phyloP scores from a whole-genome alignment of 2,888 invertebrate species.

The Acanthosoma haemorrhoidale region DNA sequence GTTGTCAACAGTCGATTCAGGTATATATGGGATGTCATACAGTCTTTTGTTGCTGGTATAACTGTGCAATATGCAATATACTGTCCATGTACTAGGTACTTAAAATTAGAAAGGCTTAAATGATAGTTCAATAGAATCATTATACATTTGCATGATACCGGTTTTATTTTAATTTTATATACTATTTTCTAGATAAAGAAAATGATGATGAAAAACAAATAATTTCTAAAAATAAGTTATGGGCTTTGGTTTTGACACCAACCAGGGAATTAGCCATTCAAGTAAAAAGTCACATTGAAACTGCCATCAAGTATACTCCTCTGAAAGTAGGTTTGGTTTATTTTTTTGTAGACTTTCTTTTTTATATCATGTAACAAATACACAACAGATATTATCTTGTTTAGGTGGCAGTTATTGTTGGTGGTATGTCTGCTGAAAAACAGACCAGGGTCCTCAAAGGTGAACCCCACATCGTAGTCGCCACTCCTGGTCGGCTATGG shows the following conservation, averaged over 20 bases:
- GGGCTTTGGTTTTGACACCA: conserved; percentile 86
- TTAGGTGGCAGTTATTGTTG: conserved; percentile 76
- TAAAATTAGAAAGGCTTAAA: no score
- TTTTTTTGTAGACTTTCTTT: no score
- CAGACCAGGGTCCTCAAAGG: conserved; percentile 80
- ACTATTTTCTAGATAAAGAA: neutral
- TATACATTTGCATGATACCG: neutral
- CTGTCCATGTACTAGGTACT: no score
- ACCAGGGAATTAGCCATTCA: conserved; percentile 95
- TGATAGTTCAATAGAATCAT: neutral
- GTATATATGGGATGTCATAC: neutral
- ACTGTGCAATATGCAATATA: no score
- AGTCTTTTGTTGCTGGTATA: no score
- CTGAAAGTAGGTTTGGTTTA: conserved; percentile 54
- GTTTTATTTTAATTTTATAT: neutral
- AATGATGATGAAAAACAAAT: neutral
- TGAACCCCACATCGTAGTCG: conserved; percentile 86
- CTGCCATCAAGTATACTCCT: conserved; percentile 74
- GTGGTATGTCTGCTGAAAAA: conserved; percentile 90
- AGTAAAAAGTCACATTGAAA: conserved; percentile 76
- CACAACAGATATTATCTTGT: no score
- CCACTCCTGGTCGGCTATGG: conserved; percentile 96
- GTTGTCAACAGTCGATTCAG: neutral
- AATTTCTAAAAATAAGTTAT: conserved; percentile 48
- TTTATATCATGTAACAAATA: no score